These are phyloP conservation scores for Lagodon rhomboides DNA, from an alignment of 2,797 vertebrate species.

Conservation along the genomic window DNA sequence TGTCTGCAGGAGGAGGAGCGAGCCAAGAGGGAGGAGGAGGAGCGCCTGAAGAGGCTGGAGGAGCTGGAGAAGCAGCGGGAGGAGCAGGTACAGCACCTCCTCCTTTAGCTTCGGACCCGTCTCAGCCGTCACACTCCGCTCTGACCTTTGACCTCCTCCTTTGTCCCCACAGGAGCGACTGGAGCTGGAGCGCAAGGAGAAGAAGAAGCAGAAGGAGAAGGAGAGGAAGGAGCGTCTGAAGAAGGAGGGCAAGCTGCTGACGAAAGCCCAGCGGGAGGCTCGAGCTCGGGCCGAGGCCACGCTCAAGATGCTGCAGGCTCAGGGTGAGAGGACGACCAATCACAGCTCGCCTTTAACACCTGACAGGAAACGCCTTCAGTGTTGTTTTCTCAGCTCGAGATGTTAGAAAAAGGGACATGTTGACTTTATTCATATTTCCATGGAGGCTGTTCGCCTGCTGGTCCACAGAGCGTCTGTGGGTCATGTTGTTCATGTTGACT, in stretches of 20 bases:
- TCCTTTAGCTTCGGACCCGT: neutral
- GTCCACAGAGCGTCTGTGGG: too few species aligned
- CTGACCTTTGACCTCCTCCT: neutral
- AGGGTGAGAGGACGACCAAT: slow-evolving; percentile 85
- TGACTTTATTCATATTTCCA: too few species aligned
- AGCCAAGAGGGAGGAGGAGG: slow-evolving; percentile 90
- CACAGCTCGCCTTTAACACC: neutral
- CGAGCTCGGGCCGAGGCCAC: slow-evolving; percentile 93
- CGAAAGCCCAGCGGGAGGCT: slow-evolving; percentile 94
- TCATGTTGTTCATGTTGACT: too few species aligned
- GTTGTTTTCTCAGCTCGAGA: too few species aligned
- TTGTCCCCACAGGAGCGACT: slow-evolving; percentile 89
- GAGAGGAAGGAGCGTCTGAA: slow-evolving; percentile 97
- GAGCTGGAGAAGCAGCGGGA: slow-evolving; percentile 92
- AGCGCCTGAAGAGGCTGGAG: slow-evolving; percentile 88
- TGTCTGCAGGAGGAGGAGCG: slow-evolving; percentile 84
- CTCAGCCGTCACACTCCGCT: accelerated
- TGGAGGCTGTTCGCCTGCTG: too few species aligned
- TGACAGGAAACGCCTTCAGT: too few species aligned
- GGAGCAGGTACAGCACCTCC: slow-evolving; percentile 89
- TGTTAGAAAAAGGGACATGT: too few species aligned
- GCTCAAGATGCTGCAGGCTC: slow-evolving; percentile 94
- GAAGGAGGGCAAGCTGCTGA: slow-evolving; percentile 96
- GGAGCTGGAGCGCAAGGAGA: slow-evolving; percentile 96
- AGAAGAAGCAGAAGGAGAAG: slow-evolving; percentile 98